A percentile compares a stretch with the other conserved stretches of the same genome.
Conservation (phyloP, 1,140 invertebrate species). For the Asbolus verrucosus region DNA sequence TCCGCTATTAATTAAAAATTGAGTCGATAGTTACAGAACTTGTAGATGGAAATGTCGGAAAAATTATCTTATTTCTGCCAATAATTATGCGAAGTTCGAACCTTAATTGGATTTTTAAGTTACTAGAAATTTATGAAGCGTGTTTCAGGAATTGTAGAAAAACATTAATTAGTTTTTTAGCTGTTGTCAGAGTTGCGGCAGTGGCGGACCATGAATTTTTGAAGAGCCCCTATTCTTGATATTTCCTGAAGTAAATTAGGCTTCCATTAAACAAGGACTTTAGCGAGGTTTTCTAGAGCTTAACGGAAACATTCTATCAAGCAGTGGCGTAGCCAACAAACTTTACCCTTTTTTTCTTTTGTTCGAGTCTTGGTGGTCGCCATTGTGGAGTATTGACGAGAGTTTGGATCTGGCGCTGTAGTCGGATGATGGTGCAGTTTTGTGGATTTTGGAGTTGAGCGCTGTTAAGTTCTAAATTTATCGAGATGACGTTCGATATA, state of each 20-base stretch:
- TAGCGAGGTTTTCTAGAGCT: constrained; percentile 18
- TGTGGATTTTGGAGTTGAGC: constrained; percentile 19
- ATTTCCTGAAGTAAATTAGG: constrained; percentile 32
- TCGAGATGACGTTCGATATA: constrained; percentile 41
- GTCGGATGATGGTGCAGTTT: no score
- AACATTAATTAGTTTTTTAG: constrained; percentile 28
- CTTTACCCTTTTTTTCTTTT: no score
- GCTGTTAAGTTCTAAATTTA: constrained; percentile 37
- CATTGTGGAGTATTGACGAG: no score
- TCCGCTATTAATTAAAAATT: constrained; percentile 19
- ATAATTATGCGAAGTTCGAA: constrained; percentile 34
- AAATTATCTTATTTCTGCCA: constrained; percentile 13
- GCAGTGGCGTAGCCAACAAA: constrained; percentile 5
- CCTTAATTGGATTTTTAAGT: constrained; percentile 30
- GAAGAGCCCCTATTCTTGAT: not conserved
- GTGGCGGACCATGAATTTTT: constrained; percentile 22
- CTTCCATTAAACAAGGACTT: constrained; percentile 24
- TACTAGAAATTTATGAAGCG: not conserved
- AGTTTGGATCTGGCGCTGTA: no score
- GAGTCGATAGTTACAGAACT: constrained; percentile 13
- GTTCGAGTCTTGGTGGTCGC: no score
- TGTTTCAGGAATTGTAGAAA: constrained; percentile 7
- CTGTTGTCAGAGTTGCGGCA: not conserved
- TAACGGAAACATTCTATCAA: constrained; percentile 30
- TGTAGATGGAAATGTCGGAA: not conserved